These are phyloP conservation scores for Anastrepha ludens DNA, from an alignment of 1,140 invertebrate genomes.

Conservation along the genomic window DNA sequence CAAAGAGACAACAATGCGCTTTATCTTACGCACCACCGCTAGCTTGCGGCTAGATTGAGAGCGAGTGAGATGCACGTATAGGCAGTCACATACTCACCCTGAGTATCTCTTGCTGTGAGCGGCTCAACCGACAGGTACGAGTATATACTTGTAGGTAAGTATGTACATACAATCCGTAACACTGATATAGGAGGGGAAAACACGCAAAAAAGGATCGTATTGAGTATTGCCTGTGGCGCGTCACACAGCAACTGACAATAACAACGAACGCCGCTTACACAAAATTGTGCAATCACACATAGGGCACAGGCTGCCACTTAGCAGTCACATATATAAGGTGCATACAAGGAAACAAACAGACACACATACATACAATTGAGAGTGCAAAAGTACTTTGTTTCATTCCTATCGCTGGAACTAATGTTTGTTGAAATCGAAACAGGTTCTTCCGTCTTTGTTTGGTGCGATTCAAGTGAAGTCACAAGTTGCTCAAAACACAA, in stretches of 20 bases:
- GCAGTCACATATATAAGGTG: background rate
- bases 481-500: background rate
- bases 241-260: slow-evolving; percentile 42
- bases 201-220: slow-evolving; percentile 26
- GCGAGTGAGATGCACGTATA: background rate
- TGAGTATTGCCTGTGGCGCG: slow-evolving; percentile 17
- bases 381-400: background rate
- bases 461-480: slow-evolving; percentile 11
- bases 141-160: background rate
- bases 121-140: background rate
- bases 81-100: too few species aligned
- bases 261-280: slow-evolving; percentile 55
- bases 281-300: slow-evolving; percentile 73
- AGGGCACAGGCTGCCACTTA: slow-evolving; percentile 54
- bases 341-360: background rate
- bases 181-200: slow-evolving; percentile 33
- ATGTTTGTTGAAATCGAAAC: background rate
- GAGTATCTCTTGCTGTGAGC: background rate
- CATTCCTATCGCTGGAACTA: slow-evolving; percentile 22
- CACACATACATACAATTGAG: background rate
- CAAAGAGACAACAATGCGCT: background rate
- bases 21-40: background rate
- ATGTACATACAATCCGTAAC: too few species aligned
- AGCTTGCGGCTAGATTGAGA: background rate
- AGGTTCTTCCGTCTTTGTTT: slow-evolving; percentile 17